phyloP scores from a whole-genome alignment of 30 jellyfish, hydroid and myxozoan species.

The Cassiopea andromeda region DNA sequence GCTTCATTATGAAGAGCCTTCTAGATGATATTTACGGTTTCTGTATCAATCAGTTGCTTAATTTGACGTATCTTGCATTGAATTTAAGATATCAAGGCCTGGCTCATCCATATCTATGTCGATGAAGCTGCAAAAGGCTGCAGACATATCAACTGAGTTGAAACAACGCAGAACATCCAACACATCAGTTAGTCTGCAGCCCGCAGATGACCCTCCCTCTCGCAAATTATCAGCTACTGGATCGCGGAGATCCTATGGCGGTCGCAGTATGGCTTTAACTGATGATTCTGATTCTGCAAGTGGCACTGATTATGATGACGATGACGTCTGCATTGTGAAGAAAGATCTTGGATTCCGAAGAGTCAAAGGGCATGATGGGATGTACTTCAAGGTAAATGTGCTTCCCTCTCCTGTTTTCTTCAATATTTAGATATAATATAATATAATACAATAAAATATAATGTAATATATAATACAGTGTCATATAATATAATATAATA shows the following conservation, averaged over 20 bases:
- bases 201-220: conserved; percentile 64
- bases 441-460: too few relatives aligned
- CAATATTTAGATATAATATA: too few relatives aligned
- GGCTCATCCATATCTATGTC: conserved; percentile 57
- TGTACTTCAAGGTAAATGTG: conserved; percentile 84
- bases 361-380: conserved; percentile 95
- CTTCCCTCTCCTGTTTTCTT: too few relatives aligned
- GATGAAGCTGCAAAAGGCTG: conserved; percentile 73
- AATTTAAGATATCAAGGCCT: conserved; percentile 39
- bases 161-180: conserved; percentile 73
- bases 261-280: conserved; percentile 64
- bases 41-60: too few relatives aligned
- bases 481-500: too few relatives aligned
- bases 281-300: conserved; percentile 72
- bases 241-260: conserved; percentile 83
- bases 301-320: conserved; percentile 83
- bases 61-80: too few relatives aligned
- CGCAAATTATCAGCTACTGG: conserved; percentile 79
- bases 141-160: conserved; percentile 73
- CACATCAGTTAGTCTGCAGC: conserved; percentile 53
- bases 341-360: conserved; percentile 83
- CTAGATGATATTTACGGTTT: too few relatives aligned
- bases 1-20: too few relatives aligned
- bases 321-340: conserved; percentile 67
- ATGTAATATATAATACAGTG: too few relatives aligned